phyloP scores from a whole-genome alignment of 2,113 vertebrate genomes.

The Anoura caudifer region DNA sequence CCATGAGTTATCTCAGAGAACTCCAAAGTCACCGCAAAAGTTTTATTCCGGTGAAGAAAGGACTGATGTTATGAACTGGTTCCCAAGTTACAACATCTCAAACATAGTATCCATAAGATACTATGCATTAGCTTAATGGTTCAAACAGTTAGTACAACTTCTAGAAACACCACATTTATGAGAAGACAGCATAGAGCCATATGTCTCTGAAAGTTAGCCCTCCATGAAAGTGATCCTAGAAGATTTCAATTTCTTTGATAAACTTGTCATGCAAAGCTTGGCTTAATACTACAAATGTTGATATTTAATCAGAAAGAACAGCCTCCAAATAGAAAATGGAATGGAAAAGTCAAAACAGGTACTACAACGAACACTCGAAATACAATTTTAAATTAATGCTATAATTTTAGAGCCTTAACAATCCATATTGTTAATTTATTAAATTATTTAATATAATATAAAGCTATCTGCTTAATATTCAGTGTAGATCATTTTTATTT shows the following conservation, averaged over 20 bases:
- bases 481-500: background rate
- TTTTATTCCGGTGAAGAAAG: background rate
- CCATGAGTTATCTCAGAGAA: background rate
- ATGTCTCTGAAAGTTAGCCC: background rate
- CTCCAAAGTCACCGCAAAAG: background rate
- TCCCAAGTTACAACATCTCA: background rate
- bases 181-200: background rate
- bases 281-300: background rate
- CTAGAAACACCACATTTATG: background rate
- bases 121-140: background rate
- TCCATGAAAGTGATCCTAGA: background rate
- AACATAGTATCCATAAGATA: background rate
- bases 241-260: background rate
- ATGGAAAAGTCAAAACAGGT: background rate
- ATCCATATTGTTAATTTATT: background rate
- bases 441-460: slow-evolving; percentile 29
- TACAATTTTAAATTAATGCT: slow-evolving; percentile 35
- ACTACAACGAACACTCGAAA: background rate
- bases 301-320: background rate
- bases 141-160: background rate
- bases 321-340: background rate
- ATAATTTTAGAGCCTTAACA: slow-evolving; percentile 5
- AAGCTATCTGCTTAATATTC: background rate
- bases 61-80: background rate
- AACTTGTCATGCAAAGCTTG: background rate